These are phyloP conservation scores for Julus scanicus DNA, from an alignment of 2,888 invertebrate species.

Conservation along the genomic window DNA sequence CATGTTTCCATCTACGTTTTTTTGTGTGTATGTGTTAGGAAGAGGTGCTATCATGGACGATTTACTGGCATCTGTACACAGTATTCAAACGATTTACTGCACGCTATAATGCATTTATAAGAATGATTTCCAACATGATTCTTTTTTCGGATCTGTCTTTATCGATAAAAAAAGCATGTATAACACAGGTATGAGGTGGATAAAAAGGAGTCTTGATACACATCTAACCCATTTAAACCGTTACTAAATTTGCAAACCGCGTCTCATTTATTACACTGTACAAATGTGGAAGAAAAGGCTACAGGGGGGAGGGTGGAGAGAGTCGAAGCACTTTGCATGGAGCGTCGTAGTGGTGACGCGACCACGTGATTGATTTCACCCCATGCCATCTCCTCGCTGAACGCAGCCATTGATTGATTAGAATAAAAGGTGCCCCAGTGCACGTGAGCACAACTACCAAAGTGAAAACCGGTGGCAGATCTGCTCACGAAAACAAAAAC, in stretches of 20 bases:
- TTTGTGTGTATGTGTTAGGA: background rate
- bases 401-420: slow-evolving; percentile 13
- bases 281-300: background rate
- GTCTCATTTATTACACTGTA: background rate
- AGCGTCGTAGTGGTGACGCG: background rate
- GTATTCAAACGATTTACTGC: background rate
- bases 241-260: background rate
- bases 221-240: background rate
- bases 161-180: background rate
- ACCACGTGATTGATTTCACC: slow-evolving; percentile 35
- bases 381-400: background rate
- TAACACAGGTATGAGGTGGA: background rate
- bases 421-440: background rate
- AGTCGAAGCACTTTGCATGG: background rate
- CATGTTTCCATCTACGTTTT: background rate
- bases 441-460: background rate
- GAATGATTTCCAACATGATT: slow-evolving; percentile 29
- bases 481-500: slow-evolving; percentile 3
- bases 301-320: background rate
- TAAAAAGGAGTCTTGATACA: background rate
- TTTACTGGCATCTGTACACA: background rate
- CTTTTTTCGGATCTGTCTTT: background rate
- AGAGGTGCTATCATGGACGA: background rate
- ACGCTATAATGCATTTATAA: background rate
- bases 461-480: slow-evolving; percentile 8